phyloP scores from a whole-genome alignment of 2,113 vertebrate genomes.

The Nettapus auritus region DNA sequence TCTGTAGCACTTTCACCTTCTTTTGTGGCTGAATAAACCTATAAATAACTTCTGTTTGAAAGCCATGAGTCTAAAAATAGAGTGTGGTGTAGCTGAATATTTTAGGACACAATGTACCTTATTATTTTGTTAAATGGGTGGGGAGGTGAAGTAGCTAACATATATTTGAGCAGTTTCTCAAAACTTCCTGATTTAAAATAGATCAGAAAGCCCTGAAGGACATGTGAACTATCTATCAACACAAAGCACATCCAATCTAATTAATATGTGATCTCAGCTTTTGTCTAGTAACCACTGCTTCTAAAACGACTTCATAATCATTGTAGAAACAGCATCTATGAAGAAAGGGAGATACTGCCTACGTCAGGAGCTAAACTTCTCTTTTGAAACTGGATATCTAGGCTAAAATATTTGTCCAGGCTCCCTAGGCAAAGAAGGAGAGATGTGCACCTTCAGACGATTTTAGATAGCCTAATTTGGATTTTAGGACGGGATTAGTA shows the following conservation, averaged over 20 bases:
- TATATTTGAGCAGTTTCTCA: neutral
- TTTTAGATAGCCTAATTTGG: neutral
- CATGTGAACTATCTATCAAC: neutral
- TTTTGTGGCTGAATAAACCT: neutral
- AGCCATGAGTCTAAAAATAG: neutral
- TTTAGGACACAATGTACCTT: neutral
- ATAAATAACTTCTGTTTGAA: constrained; percentile 45
- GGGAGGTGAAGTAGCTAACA: neutral
- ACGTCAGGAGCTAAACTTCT: neutral
- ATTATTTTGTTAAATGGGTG: neutral
- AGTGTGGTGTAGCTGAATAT: neutral
- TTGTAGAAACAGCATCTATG: neutral
- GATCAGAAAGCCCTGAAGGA: neutral
- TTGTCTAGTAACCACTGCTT: neutral
- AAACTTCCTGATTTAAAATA: neutral
- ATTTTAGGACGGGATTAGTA: neutral
- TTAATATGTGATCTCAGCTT: neutral
- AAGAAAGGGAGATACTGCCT: neutral
- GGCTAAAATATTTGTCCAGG: neutral
- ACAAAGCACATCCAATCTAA: neutral
- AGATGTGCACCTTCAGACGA: neutral
- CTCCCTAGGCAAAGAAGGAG: neutral
- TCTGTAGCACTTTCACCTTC: neutral
- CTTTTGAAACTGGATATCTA: neutral
- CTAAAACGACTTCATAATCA: neutral